A percentile compares a stretch with the other conserved stretches of the same genome.
Evolutionary conservation across 2,113 vertebrate genomes (phyloP).

Genomic region (Odocoileus virginianus): DNA sequence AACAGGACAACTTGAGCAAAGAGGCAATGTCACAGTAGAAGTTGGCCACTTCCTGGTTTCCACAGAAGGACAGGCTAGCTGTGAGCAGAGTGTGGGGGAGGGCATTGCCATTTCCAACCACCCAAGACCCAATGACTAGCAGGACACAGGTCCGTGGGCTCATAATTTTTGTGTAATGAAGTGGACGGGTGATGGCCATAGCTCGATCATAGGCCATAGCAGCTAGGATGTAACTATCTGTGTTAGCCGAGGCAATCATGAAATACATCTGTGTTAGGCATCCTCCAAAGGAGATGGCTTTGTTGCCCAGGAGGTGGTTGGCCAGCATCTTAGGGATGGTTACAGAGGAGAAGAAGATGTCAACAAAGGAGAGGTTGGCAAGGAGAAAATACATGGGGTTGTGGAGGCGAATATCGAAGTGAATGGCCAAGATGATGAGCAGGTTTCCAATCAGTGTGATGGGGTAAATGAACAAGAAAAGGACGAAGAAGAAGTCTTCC

Average conservation of each 20-base stretch:
- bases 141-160: background rate
- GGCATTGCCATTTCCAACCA: constrained; percentile 3
- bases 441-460: constrained; percentile 55
- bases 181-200: constrained; percentile 58
- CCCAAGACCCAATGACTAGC: constrained; percentile 53
- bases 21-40: constrained; percentile 58
- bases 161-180: constrained; percentile 54
- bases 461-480: constrained; percentile 64
- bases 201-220: constrained; percentile 62
- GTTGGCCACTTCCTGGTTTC: constrained; percentile 36
- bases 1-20: constrained; percentile 57
- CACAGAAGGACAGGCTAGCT: constrained; percentile 51
- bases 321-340: constrained; percentile 47
- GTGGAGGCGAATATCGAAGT: background rate
- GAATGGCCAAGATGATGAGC: constrained; percentile 56
- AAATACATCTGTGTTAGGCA: constrained; percentile 63
- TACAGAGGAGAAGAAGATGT: constrained; percentile 63
- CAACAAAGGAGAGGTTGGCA: constrained; percentile 55
- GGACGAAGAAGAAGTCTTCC: constrained; percentile 36
- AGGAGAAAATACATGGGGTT: constrained; percentile 72
- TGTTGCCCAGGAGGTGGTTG: constrained; percentile 22
- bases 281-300: constrained; percentile 44
- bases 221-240: constrained; percentile 56
- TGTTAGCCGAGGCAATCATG: constrained; percentile 45
- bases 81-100: constrained; percentile 59